phyloP scores from a whole-genome alignment of 1,140 invertebrate genomes.

The Drosophila tropicalis region DNA sequence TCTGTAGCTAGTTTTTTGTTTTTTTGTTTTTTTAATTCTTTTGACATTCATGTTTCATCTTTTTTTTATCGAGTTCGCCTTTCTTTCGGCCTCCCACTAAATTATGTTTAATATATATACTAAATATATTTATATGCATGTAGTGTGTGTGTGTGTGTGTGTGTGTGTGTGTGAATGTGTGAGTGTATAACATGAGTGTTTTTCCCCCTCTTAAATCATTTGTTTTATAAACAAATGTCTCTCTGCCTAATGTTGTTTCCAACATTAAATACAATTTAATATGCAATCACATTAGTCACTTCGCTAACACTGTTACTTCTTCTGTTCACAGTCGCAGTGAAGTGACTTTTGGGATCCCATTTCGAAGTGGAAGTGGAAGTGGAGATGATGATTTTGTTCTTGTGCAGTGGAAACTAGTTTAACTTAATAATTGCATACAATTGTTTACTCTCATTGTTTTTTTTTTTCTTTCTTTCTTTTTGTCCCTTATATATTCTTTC shows the following conservation, averaged over 20 bases:
- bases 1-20: constrained; percentile 69
- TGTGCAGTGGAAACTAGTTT: constrained; percentile 57
- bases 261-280: background rate
- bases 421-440: constrained; percentile 78
- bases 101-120: constrained; percentile 38
- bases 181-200: constrained; percentile 43
- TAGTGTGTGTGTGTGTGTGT: constrained; percentile 34
- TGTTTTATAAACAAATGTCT: constrained; percentile 69
- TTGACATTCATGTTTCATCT: constrained; percentile 57
- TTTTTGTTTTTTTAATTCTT: background rate
- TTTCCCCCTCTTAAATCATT: constrained; percentile 28
- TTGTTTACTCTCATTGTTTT: constrained; percentile 5
- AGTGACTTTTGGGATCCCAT: constrained; percentile 15
- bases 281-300: constrained; percentile 5
- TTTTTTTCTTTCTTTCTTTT: constrained; percentile 5
- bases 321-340: background rate
- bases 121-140: constrained; percentile 31
- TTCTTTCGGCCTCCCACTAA: constrained; percentile 30
- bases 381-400: constrained; percentile 1
- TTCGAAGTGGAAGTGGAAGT: constrained; percentile 11
- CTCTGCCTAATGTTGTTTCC: background rate
- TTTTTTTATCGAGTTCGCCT: constrained; percentile 7
- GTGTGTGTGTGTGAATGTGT: constrained; percentile 37
- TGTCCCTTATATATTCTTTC: no score
- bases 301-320: background rate